phyloP scores from a whole-genome alignment of 2,113 vertebrate genomes.

The Charadrius vociferus region DNA sequence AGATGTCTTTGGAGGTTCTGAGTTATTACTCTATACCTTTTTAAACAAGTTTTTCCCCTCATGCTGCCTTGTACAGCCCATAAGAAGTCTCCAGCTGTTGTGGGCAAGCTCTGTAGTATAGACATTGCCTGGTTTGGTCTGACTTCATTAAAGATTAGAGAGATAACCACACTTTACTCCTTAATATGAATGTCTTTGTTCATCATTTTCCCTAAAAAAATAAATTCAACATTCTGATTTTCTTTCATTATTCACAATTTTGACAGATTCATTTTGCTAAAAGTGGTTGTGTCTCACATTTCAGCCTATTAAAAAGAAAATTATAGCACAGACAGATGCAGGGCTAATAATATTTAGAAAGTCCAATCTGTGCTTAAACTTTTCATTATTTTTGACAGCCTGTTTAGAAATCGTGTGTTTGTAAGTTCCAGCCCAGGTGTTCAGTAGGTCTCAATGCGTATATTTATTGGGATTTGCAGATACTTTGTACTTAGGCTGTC shows the following conservation, averaged over 20 bases:
- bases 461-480: neutral
- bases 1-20: neutral
- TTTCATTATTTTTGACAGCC: neutral
- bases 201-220: neutral
- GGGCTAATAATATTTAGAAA: neutral
- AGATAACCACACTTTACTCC: neutral
- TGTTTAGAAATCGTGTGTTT: neutral
- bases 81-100: neutral
- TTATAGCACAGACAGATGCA: neutral
- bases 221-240: neutral
- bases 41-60: neutral
- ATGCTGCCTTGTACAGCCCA: neutral
- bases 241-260: neutral
- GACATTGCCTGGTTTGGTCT: neutral
- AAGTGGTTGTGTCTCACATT: neutral
- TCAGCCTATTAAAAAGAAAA: neutral
- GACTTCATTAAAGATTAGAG: neutral
- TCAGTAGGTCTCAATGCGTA: neutral
- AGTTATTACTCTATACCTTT: neutral
- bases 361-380: neutral
- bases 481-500: neutral
- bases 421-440: neutral
- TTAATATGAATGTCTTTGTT: neutral
- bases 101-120: neutral
- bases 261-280: neutral